Percentiles rank a stretch among this genome's conserved stretches.
These are phyloP conservation scores for Tipula helvola DNA, from an alignment of 2,888 invertebrate species.

Conservation along the genomic window DNA sequence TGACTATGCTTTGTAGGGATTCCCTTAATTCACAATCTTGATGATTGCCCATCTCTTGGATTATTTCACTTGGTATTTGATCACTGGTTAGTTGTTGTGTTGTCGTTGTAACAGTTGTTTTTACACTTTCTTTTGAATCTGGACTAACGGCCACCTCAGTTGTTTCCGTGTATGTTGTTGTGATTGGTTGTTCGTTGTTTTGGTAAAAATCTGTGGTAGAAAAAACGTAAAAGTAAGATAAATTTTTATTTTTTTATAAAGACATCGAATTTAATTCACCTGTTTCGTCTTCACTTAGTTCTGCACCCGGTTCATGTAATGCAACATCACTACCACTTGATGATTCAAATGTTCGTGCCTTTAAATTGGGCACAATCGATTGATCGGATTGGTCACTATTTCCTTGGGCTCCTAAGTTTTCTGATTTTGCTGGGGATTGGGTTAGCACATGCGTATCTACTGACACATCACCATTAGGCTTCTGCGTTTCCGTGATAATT, in stretches of 20 bases:
- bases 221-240: background rate
- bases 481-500: slow-evolving; percentile 13
- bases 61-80: slow-evolving; percentile 8
- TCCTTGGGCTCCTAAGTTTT: background rate
- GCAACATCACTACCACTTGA: slow-evolving; percentile 52
- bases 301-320: slow-evolving; percentile 47
- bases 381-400: slow-evolving; percentile 16
- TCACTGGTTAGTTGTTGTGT: slow-evolving; percentile 8
- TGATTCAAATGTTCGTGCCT: slow-evolving; percentile 40
- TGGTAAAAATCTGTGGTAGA: slow-evolving; percentile 41
- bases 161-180: slow-evolving; percentile 34
- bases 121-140: slow-evolving; percentile 7
- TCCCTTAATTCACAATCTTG: slow-evolving; percentile 30
- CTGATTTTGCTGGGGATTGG: slow-evolving; percentile 7
- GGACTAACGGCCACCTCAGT: slow-evolving; percentile 22
- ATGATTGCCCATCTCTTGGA: slow-evolving; percentile 9
- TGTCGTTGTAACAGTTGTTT: slow-evolving; percentile 12
- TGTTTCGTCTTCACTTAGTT: slow-evolving; percentile 50
- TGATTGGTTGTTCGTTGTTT: slow-evolving; percentile 42
- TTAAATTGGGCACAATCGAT: background rate
- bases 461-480: background rate
- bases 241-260: no score
- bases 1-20: slow-evolving; percentile 41
- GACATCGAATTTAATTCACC: slow-evolving; percentile 30
- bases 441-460: background rate